A percentile compares a stretch with the other conserved stretches of the same genome.
Evolutionary conservation across 2,888 invertebrate species (phyloP).

Genomic region (Heliothis peltigera): DNA sequence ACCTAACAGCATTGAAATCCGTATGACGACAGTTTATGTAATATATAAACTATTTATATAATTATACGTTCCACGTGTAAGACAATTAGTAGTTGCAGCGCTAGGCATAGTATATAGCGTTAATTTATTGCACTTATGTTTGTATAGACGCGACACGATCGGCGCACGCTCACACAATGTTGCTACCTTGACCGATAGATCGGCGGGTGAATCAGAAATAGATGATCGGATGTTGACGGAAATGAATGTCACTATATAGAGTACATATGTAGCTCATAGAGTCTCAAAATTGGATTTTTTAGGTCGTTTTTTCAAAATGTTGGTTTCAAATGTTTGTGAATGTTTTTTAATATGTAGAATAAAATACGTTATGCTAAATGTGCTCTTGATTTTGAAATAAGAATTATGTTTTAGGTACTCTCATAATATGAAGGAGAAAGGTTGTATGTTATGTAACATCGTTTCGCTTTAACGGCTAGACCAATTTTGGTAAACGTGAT

Average conservation of each 20-base stretch:
- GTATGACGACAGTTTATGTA: slow-evolving; percentile 18
- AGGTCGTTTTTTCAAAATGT: too few relatives aligned
- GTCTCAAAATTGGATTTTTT: too few relatives aligned
- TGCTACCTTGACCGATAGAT: slow-evolving; percentile 46
- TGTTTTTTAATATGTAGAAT: too few relatives aligned
- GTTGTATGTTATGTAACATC: too few relatives aligned
- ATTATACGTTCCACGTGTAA: slow-evolving; percentile 46
- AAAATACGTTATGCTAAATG: too few relatives aligned
- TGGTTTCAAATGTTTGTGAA: too few relatives aligned
- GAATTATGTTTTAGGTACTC: too few relatives aligned
- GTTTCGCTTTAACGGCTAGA: too few relatives aligned
- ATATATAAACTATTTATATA: slow-evolving; percentile 15
- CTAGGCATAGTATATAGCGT: slow-evolving; percentile 18
- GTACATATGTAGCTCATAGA: too few relatives aligned
- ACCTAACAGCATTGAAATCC: slow-evolving; percentile 4
- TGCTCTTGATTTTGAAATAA: too few relatives aligned
- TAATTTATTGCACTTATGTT: slow-evolving; percentile 13
- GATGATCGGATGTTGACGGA: slow-evolving; percentile 35
- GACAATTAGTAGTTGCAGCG: slow-evolving; percentile 25
- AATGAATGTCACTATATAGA: not conserved
- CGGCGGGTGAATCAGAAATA: slow-evolving; percentile 39
- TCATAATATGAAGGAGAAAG: too few relatives aligned
- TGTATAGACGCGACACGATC: slow-evolving; percentile 9
- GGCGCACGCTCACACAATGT: slow-evolving; percentile 37
- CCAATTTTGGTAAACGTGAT: too few relatives aligned